These are phyloP conservation scores for Griposia aprilina DNA, from an alignment of 2,888 invertebrate species.

Conservation along the genomic window DNA sequence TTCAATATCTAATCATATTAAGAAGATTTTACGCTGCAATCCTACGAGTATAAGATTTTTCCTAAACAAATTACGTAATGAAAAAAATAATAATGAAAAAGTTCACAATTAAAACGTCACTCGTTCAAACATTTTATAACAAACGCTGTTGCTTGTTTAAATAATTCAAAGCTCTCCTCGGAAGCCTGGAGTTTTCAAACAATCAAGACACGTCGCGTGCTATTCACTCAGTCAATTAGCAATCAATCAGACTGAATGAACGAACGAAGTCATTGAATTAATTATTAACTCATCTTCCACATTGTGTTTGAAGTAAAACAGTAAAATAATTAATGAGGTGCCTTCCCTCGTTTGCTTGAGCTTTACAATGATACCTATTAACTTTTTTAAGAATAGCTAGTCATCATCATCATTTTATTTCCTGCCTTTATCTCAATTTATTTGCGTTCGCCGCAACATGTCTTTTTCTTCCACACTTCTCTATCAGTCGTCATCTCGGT, in stretches of 20 bases:
- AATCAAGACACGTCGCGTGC: slow-evolving; percentile 43
- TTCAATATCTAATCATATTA: not conserved
- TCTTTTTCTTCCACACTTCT: not conserved
- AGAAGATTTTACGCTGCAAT: too few relatives aligned
- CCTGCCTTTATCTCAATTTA: not conserved
- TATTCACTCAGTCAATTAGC: slow-evolving; percentile 50
- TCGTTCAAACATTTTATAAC: slow-evolving; percentile 3
- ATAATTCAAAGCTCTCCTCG: slow-evolving; percentile 16
- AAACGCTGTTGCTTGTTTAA: slow-evolving; percentile 18
- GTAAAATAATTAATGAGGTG: slow-evolving; percentile 13
- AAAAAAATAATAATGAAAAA: slow-evolving; percentile 13
- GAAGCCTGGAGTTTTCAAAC: slow-evolving; percentile 16
- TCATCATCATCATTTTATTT: not conserved
- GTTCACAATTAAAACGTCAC: not conserved
- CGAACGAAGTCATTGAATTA: slow-evolving; percentile 31
- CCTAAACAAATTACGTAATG: not conserved
- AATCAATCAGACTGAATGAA: slow-evolving; percentile 43
- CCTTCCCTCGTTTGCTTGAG: not conserved
- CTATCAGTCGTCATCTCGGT: too few relatives aligned
- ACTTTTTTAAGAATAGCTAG: not conserved
- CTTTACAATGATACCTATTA: not conserved
- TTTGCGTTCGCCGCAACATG: not conserved
- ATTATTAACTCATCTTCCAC: slow-evolving; percentile 1
- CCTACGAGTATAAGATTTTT: not conserved
- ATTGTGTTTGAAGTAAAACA: not conserved